phyloP scores from a whole-genome alignment of 2,113 vertebrate species.

The Trematocara macrostoma region DNA sequence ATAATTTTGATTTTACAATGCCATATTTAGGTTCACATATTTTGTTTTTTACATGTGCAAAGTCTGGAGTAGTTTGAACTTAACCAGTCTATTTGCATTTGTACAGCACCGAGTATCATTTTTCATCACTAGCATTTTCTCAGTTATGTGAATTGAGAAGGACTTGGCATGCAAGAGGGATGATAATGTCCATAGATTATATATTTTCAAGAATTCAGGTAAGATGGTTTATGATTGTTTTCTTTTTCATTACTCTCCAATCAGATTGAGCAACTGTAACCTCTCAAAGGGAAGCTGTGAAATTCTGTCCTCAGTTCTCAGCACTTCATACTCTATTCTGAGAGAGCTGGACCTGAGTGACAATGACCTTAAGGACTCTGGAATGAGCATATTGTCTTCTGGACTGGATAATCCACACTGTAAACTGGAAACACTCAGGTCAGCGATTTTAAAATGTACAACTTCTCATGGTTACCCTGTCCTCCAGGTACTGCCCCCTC shows the following conservation, averaged over 20 bases:
- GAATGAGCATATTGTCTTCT: not conserved
- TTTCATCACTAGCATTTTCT: not conserved
- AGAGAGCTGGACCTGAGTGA: not conserved
- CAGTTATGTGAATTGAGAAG: not conserved
- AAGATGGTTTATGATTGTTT: not conserved
- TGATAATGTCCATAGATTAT: not conserved
- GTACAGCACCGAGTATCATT: not conserved
- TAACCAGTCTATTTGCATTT: not conserved
- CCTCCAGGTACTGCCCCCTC: not conserved
- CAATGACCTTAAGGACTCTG: not conserved
- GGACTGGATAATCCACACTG: not conserved
- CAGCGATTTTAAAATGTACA: not conserved
- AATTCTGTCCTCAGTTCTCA: not conserved
- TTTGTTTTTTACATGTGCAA: not conserved
- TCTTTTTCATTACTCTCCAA: not conserved
- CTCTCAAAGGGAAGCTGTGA: not conserved
- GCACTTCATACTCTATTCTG: not conserved
- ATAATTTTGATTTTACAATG: not conserved
- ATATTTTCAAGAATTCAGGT: not conserved
- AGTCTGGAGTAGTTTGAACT: not conserved
- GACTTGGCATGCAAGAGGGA: not conserved
- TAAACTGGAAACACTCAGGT: not conserved
- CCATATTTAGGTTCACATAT: not conserved
- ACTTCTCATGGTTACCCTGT: not conserved
- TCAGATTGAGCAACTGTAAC: not conserved